These are phyloP conservation scores for Lichenostomus cassidix DNA, from an alignment of 2,113 vertebrate genomes.

Conservation along the genomic window DNA sequence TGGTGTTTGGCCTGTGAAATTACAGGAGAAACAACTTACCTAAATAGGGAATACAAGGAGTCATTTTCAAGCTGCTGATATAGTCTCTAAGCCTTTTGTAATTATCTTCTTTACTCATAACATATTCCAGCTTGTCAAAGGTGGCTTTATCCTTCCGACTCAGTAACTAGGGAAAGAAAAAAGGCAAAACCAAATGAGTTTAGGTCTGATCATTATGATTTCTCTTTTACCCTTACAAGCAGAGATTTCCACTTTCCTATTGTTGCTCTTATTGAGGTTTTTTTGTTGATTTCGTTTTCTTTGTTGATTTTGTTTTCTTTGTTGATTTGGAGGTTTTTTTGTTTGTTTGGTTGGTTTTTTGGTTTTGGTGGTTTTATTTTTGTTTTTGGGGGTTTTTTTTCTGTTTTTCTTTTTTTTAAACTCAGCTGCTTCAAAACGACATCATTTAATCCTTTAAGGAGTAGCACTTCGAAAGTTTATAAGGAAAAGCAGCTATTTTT, in stretches of 20 bases:
- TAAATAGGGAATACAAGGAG: constrained; percentile 97
- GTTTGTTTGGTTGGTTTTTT: neutral
- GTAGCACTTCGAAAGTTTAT: neutral
- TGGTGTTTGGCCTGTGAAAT: neutral
- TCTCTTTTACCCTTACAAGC: neutral
- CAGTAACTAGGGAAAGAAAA: constrained; percentile 78
- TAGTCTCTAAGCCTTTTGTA: constrained; percentile 96
- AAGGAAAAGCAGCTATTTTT: neutral
- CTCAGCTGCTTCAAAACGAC: neutral
- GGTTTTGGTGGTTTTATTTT: too few relatives aligned
- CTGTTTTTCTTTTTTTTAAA: neutral
- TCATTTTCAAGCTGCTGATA: constrained; percentile 98
- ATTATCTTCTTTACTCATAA: constrained; percentile 99
- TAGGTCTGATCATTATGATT: neutral
- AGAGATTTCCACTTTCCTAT: neutral
- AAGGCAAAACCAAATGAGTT: neutral
- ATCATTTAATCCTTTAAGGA: neutral
- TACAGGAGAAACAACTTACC: constrained; percentile 75
- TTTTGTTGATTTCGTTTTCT: too few relatives aligned
- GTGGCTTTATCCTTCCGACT: constrained; percentile 97
- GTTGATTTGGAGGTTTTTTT: neutral
- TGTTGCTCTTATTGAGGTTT: neutral
- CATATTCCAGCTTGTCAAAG: constrained; percentile 95
- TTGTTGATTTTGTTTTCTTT: too few relatives aligned
- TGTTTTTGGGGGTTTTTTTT: too few relatives aligned